These are phyloP conservation scores for Acheta domesticus DNA, from an alignment of 2,888 invertebrate genomes.

Conservation along the genomic window DNA sequence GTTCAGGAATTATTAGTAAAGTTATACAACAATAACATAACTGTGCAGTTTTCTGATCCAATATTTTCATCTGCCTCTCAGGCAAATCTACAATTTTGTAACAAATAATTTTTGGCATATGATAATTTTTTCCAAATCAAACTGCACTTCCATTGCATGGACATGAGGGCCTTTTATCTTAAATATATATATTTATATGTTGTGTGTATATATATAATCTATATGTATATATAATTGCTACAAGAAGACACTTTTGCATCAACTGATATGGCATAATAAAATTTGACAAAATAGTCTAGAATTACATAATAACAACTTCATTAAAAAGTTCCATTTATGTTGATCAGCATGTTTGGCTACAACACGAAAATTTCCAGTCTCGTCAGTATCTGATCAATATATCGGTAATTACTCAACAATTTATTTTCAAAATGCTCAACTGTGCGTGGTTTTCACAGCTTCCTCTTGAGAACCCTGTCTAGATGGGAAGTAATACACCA, in stretches of 20 bases:
- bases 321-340: slow-evolving; percentile 28
- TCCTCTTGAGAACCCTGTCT: slow-evolving; percentile 23
- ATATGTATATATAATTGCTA: slow-evolving; percentile 20
- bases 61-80: too few species aligned
- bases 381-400: background rate
- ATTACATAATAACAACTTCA: slow-evolving; percentile 30
- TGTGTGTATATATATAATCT: background rate
- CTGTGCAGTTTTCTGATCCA: too few species aligned
- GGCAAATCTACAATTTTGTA: background rate
- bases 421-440: background rate
- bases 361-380: slow-evolving; percentile 18
- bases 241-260: slow-evolving; percentile 29
- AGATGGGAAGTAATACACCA: background rate
- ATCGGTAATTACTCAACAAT: background rate
- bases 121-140: background rate
- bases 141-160: slow-evolving; percentile 24
- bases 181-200: background rate
- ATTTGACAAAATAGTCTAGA: slow-evolving; percentile 31
- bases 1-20: too few species aligned
- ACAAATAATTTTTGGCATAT: background rate
- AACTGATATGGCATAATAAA: slow-evolving; percentile 30
- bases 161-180: slow-evolving; percentile 25
- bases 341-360: background rate
- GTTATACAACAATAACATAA: too few species aligned
- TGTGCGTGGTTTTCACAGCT: slow-evolving; percentile 23